Percentiles rank a stretch among this genome's conserved stretches.
Evolutionary conservation across 2,113 vertebrate genomes (phyloP).

Genomic region (Cephalopholis sonnerati): DNA sequence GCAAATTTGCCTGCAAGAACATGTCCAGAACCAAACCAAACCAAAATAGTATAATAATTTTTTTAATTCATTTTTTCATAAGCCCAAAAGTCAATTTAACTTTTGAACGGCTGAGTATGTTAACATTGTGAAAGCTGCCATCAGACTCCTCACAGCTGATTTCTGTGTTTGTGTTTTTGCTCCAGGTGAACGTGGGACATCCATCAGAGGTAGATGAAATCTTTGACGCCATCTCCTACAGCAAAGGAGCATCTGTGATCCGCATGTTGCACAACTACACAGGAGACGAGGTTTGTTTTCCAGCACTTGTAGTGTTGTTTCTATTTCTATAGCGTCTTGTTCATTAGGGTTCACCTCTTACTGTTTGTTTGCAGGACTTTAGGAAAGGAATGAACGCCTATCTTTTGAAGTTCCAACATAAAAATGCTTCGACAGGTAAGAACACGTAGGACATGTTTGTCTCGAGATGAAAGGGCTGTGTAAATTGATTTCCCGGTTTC

Average conservation of each 20-base stretch:
- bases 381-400: conserved; percentile 99
- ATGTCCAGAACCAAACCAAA: too few relatives aligned
- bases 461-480: not conserved
- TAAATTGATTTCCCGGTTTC: not conserved
- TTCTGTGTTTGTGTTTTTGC: not conserved
- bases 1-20: too few relatives aligned
- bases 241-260: conserved; percentile 99
- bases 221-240: conserved; percentile 99
- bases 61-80: too few relatives aligned
- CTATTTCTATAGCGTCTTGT: not conserved
- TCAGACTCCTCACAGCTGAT: not conserved
- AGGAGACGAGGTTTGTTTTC: conserved; percentile 92
- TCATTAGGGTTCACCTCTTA: not conserved
- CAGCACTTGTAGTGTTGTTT: not conserved
- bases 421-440: conserved; percentile 97
- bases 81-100: too few relatives aligned
- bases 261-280: conserved; percentile 98
- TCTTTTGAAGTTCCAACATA: conserved; percentile 96
- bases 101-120: too few relatives aligned
- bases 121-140: too few relatives aligned
- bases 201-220: conserved; percentile 99
- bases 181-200: conserved; percentile 95
- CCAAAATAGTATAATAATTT: too few relatives aligned
- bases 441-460: fast-evolving
- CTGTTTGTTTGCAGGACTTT: conserved; percentile 89